A percentile compares a stretch with the other conserved stretches of the same genome.
phyloP scores from a whole-genome alignment of 2,888 invertebrate genomes.

The Netelia melanura region DNA sequence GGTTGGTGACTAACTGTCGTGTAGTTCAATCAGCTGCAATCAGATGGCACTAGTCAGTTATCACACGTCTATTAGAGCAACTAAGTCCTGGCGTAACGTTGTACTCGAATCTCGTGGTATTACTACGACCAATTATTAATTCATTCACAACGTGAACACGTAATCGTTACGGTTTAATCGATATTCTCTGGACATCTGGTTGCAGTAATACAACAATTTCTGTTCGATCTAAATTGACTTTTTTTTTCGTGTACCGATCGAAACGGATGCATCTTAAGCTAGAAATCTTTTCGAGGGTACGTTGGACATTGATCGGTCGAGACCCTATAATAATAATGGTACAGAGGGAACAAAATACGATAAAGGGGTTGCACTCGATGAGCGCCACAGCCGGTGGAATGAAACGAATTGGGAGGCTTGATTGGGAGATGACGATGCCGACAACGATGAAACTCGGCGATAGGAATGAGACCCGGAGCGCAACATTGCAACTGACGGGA shows the following conservation, averaged over 20 bases:
- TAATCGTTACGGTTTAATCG: too few relatives aligned
- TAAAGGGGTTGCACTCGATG: constrained; percentile 67
- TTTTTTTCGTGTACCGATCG: not conserved
- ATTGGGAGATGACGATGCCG: constrained; percentile 47
- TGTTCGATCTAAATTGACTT: not conserved
- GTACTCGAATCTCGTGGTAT: too few relatives aligned
- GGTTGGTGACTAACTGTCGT: too few relatives aligned
- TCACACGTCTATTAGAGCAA: too few relatives aligned
- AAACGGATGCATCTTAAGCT: constrained; percentile 23
- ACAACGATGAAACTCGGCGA: constrained; percentile 35
- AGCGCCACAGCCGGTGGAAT: constrained; percentile 12
- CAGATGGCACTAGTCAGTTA: too few relatives aligned
- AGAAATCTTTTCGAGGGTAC: constrained; percentile 47
- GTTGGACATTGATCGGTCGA: constrained; percentile 62
- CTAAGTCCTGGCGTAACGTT: too few relatives aligned
- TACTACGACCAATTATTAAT: too few relatives aligned
- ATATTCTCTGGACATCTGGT: too few relatives aligned
- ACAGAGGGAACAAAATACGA: constrained; percentile 69
- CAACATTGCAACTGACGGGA: constrained; percentile 60
- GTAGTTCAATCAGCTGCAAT: too few relatives aligned
- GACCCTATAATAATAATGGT: constrained; percentile 73
- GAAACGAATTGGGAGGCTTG: constrained; percentile 46
- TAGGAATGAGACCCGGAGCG: constrained; percentile 45
- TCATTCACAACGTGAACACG: too few relatives aligned
- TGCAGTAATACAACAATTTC: too few relatives aligned